Evolutionary conservation across 2,113 vertebrate genomes (phyloP).

Genomic region (Paralichthys olivaceus): DNA sequence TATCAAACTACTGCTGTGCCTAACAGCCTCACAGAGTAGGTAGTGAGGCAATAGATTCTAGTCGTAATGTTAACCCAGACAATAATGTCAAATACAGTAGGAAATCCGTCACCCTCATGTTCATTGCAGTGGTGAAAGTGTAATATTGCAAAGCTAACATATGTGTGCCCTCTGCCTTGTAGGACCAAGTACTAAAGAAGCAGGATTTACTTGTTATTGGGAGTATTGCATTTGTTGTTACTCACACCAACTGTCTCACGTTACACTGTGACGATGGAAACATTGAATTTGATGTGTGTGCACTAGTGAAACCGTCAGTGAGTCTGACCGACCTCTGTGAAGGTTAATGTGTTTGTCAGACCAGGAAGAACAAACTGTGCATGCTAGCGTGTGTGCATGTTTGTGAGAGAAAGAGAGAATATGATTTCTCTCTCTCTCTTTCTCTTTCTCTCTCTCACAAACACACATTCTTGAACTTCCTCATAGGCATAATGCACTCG

Average conservation of each 20-base stretch:
- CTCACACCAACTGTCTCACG: neutral
- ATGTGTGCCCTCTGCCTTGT: neutral
- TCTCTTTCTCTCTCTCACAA: neutral
- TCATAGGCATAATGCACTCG: constrained; percentile 1
- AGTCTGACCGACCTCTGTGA: neutral
- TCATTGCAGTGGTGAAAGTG: neutral
- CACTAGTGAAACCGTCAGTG: neutral
- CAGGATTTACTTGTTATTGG: neutral
- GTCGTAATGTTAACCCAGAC: too few species aligned
- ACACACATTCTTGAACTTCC: neutral
- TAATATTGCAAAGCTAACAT: neutral
- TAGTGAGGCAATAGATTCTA: too few species aligned
- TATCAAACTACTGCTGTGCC: too few species aligned
- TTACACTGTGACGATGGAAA: neutral
- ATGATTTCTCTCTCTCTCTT: neutral
- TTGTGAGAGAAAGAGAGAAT: too few species aligned
- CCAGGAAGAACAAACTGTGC: constrained; percentile 3
- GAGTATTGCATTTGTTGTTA: neutral
- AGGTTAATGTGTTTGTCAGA: constrained; percentile 25
- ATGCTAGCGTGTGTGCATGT: too few species aligned
- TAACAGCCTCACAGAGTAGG: too few species aligned
- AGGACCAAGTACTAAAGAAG: neutral
- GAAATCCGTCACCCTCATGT: neutral
- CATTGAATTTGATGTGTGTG: neutral
- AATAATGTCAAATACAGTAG: neutral